phyloP scores from a whole-genome alignment of 2,888 invertebrate genomes.

The Aspidiotus rigidus region DNA sequence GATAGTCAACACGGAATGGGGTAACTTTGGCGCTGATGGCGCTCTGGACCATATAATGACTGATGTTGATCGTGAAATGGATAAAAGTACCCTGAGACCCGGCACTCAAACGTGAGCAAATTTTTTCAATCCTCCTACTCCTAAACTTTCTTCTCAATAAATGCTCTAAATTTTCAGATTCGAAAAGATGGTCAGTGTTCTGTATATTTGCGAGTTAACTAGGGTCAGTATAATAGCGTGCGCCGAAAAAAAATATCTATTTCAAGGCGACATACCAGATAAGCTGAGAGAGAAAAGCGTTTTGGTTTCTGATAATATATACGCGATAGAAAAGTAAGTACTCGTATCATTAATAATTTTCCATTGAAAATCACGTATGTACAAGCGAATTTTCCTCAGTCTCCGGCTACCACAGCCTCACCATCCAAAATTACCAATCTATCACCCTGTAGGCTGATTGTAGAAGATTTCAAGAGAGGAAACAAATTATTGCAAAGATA shows the following conservation, averaged over 20 bases:
- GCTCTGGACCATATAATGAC: conserved; percentile 66
- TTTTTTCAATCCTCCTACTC: neutral
- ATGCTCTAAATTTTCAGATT: conserved; percentile 40
- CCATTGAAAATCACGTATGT: no score
- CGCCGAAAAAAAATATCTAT: conserved; percentile 66
- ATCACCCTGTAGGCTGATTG: neutral
- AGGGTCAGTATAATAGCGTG: conserved; percentile 76
- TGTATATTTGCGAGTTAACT: conserved; percentile 98
- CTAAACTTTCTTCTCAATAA: neutral
- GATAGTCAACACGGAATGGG: conserved; percentile 74
- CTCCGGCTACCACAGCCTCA: no score
- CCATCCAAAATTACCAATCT: no score
- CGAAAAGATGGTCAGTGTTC: conserved; percentile 98
- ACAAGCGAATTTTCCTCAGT: no score
- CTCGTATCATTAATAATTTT: no score
- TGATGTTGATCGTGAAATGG: conserved; percentile 50
- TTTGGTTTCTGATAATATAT: conserved; percentile 95
- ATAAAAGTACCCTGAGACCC: conserved; percentile 11
- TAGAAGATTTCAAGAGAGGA: neutral
- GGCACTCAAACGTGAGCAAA: conserved; percentile 16
- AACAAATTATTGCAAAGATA: neutral
- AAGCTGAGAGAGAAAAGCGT: conserved; percentile 65
- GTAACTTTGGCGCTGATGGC: conserved; percentile 75
- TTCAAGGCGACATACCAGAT: conserved; percentile 73
- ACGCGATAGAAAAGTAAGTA: conserved; percentile 79